These are phyloP conservation scores for Bagarius yarrelli DNA, from an alignment of 2,113 vertebrate genomes.

Conservation along the genomic window DNA sequence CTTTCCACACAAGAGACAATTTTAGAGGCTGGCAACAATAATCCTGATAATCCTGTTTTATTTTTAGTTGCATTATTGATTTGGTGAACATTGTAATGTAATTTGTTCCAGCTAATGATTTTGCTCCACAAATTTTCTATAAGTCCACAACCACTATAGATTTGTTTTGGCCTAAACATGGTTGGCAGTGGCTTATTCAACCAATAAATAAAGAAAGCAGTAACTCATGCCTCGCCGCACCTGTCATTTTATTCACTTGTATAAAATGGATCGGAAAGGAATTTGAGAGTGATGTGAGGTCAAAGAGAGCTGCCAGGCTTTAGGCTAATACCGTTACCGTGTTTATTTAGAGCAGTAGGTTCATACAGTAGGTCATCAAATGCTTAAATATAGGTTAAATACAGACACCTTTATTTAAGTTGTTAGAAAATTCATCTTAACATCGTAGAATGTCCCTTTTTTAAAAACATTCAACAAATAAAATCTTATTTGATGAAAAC, in stretches of 20 bases:
- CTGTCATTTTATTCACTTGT: not conserved
- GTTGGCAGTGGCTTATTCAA: not conserved
- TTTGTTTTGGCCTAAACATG: not conserved
- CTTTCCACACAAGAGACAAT: not conserved
- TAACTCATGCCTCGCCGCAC: conserved; percentile 6
- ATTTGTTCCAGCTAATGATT: not conserved
- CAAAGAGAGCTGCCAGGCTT: not conserved
- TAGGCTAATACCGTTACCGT: not conserved
- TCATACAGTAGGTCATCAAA: not conserved
- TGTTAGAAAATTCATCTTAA: too few species aligned
- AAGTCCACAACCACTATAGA: not conserved
- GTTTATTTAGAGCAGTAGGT: not conserved
- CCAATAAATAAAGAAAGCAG: not conserved
- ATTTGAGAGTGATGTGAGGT: not conserved
- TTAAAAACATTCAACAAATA: too few species aligned
- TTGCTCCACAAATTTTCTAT: not conserved
- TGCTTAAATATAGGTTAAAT: not conserved
- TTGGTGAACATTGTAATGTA: not conserved
- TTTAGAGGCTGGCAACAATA: not conserved
- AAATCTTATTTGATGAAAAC: not conserved
- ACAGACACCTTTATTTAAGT: too few species aligned
- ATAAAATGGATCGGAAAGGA: conserved; percentile 3
- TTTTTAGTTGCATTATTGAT: not conserved
- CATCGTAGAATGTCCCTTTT: too few species aligned
- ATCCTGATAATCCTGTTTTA: not conserved